A percentile compares a stretch with the other conserved stretches of the same genome.
Evolutionary conservation across 2,888 invertebrate species (phyloP).

Genomic region (Aphodius granarius): DNA sequence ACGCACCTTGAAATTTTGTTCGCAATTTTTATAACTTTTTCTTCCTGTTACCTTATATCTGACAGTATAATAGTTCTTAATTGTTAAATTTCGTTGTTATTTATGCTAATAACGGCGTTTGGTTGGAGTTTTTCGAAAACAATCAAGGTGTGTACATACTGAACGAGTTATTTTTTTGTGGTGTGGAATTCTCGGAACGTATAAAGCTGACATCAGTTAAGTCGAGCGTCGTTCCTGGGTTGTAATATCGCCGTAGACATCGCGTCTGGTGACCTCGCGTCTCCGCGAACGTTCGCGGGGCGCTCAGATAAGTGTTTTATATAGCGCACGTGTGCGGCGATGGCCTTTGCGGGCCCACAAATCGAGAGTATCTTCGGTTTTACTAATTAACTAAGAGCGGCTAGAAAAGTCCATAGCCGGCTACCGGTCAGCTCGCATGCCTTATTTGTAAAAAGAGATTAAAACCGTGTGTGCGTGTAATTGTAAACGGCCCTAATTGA

Average conservation of each 20-base stretch:
- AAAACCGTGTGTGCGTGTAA: constrained; percentile 32
- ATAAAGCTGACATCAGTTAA: background rate
- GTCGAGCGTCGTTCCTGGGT: background rate
- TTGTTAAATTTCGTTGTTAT: background rate
- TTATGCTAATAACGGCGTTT: background rate
- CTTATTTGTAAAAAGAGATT: constrained; percentile 38
- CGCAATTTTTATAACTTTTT: too few species aligned
- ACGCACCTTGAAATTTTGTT: background rate
- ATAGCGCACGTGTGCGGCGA: background rate
- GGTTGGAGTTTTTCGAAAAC: background rate
- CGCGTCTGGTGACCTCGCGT: background rate
- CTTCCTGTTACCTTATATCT: background rate
- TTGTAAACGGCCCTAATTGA: constrained; percentile 17
- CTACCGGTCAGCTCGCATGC: constrained; percentile 17
- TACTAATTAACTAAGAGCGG: constrained; percentile 12
- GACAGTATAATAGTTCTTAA: background rate
- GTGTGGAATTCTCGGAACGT: background rate
- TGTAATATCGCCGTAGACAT: constrained; percentile 8
- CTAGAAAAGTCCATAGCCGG: constrained; percentile 8
- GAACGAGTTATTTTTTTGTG: background rate
- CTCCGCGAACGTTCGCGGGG: background rate
- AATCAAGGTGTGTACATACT: background rate
- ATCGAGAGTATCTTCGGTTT: constrained; percentile 11
- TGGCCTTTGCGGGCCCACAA: constrained; percentile 1
- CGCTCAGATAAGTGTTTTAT: background rate